Evolutionary conservation across 2,797 vertebrate genomes (phyloP).

Genomic region (Dendrocincla fuliginosa): DNA sequence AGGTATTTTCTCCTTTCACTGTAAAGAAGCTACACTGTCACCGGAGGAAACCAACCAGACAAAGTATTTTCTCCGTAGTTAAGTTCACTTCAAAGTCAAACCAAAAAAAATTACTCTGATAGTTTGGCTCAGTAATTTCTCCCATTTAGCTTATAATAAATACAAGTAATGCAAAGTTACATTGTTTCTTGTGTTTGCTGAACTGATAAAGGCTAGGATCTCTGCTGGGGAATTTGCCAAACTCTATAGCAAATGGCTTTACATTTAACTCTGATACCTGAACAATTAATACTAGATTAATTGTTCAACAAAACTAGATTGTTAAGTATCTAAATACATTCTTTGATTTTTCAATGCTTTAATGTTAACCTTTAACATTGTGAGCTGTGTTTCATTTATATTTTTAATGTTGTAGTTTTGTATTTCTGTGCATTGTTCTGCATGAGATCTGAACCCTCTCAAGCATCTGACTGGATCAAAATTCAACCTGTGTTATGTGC

Average conservation of each 20-base stretch:
- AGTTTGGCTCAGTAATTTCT: neutral
- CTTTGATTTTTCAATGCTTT: neutral
- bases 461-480: neutral
- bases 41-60: conserved; percentile 12
- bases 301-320: too few species aligned
- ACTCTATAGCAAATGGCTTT: neutral
- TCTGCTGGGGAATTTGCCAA: neutral
- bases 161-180: neutral
- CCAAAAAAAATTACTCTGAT: neutral
- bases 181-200: neutral
- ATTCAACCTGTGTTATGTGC: neutral
- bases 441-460: neutral
- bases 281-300: too few species aligned
- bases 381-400: neutral
- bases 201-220: neutral
- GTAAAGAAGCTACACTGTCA: neutral
- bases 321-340: neutral
- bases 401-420: neutral
- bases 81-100: neutral
- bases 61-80: neutral
- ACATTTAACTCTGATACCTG: too few species aligned
- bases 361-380: neutral
- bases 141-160: neutral
- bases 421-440: neutral
- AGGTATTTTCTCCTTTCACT: neutral